phyloP scores from a whole-genome alignment of 2,888 invertebrate species.

The Euplagia quadripunctaria region DNA sequence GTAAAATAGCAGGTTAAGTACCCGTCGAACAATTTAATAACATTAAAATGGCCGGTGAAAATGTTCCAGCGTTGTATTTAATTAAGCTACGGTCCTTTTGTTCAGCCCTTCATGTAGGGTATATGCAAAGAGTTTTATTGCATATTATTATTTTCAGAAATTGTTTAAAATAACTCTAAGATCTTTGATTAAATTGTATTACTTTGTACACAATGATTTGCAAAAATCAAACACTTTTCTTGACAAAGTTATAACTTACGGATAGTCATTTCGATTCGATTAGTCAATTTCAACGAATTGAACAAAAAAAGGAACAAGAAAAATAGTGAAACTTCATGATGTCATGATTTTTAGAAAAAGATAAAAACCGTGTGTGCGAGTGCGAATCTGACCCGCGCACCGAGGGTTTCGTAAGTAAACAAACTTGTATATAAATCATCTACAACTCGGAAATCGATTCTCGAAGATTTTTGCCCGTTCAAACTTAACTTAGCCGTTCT shows the following conservation, averaged over 20 bases:
- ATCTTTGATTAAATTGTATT: constrained; percentile 48
- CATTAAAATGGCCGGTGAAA: constrained; percentile 81
- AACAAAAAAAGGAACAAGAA: neutral
- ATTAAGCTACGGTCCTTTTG: constrained; percentile 79
- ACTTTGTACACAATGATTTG: constrained; percentile 20
- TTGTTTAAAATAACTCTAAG: constrained; percentile 56
- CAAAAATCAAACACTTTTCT: neutral
- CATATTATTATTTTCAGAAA: constrained; percentile 74
- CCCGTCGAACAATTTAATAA: constrained; percentile 85
- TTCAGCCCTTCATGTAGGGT: constrained; percentile 64
- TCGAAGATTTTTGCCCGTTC: no score
- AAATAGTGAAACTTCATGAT: neutral
- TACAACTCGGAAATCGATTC: no score
- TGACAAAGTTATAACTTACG: no score
- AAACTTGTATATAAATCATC: no score
- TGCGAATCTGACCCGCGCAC: no score
- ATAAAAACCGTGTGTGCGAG: neutral
- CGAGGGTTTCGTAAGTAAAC: no score
- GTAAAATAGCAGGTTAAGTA: constrained; percentile 77
- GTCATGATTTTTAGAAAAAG: neutral
- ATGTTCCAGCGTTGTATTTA: constrained; percentile 79
- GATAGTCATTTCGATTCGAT: no score
- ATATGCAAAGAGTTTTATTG: constrained; percentile 73
- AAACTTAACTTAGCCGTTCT: no score
- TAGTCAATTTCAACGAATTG: no score